Conservation (phyloP, 2,888 invertebrate species). For the Formica aserva region DNA sequence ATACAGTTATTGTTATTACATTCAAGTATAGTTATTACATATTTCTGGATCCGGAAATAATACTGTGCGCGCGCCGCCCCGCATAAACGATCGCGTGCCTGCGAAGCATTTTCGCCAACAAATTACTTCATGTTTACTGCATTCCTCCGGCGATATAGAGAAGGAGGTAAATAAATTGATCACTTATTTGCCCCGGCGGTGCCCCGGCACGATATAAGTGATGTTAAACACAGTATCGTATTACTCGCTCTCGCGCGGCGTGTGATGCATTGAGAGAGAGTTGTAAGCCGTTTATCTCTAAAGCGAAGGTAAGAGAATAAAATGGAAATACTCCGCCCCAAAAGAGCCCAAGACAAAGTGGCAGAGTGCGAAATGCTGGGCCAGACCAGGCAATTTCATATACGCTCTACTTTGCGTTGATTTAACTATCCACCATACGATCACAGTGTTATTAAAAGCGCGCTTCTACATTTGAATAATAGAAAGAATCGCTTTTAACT, state of each 20-base stretch:
- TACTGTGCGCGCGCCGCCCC: background rate
- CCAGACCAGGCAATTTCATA: constrained; percentile 16
- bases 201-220: constrained; percentile 45
- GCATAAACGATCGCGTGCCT: constrained; percentile 53
- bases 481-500: background rate
- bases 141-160: constrained; percentile 43
- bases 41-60: constrained; percentile 52
- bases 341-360: constrained; percentile 43
- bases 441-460: background rate
- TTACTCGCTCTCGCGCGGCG: constrained; percentile 40
- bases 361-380: constrained; percentile 24
- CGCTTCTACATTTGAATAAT: background rate
- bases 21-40: constrained; percentile 45
- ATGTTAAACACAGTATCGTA: constrained; percentile 55
- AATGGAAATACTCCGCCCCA: constrained; percentile 43
- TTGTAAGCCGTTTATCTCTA: constrained; percentile 54
- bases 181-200: constrained; percentile 54
- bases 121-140: constrained; percentile 54
- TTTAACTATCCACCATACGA: constrained; percentile 1
- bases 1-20: constrained; percentile 28
- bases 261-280: constrained; percentile 54
- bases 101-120: constrained; percentile 52
- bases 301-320: constrained; percentile 50
- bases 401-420: background rate
- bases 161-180: constrained; percentile 56